Evolutionary conservation across 2,113 vertebrate species (phyloP), one percentile per base, ranked within the genome.

Genomic region (Atlantisia rogersi): DNA sequence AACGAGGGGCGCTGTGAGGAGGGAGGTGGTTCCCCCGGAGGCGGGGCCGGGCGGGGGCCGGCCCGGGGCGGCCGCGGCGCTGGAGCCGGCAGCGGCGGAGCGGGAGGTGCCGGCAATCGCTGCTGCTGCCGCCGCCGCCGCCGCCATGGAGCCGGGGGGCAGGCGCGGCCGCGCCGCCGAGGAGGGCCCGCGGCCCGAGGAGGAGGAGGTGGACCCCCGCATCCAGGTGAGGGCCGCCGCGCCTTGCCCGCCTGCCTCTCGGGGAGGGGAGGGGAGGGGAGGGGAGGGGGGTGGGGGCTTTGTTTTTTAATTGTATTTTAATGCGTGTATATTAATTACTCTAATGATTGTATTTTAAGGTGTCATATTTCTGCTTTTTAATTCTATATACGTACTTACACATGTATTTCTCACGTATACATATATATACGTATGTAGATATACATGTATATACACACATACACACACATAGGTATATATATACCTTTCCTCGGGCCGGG

Each of bases 141-240:
- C 77, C 81, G 73, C 88, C 93, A 98, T 98, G 98, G 98, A 98
- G 74, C 56, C 96, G 42, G 90, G 92, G n/a, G 60, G 32, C 77
- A 95, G 95, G 76, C 95, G 97, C 39, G 92, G 78, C 87, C 93
- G 94, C 52, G 42, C 88, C 11, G 56, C 88, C 12, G 98, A 98
- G 94, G 97, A 97, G 35, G 79, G 71, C 1, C 96, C 97, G 55
- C 86, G 75, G 8, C 91, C 62, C 44, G 93, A 96, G 85, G 92
- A 97, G 63, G 97, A 96, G 90, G 99, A 99, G 96, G 99, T 99
- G 97, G 99, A 99, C 48, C 99, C 99, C 58, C 97, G 99, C 59
- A 99, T 99, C 82, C 99, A 99, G 99, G 99, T 99, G 92, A 76
- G 94, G 32, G 71, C 12, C 25, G 29, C 76, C 16, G 17, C 55